phyloP scores from a whole-genome alignment of 2,113 vertebrate genomes.

The Pseudorasbora parva region DNA sequence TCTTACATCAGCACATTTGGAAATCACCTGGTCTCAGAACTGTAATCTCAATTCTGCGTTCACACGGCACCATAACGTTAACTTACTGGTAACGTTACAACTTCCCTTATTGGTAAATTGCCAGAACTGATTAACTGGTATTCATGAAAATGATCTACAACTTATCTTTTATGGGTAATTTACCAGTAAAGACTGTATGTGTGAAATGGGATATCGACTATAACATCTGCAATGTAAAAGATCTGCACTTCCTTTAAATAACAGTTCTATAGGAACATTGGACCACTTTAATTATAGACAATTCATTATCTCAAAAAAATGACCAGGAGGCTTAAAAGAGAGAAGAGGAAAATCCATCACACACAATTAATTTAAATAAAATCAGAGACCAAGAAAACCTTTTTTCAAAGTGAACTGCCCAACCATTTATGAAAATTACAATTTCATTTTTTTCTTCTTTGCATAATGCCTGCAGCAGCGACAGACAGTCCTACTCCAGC shows the following conservation, averaged over 20 bases:
- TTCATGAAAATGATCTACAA: too few species aligned
- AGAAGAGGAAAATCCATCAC: conserved; percentile 47
- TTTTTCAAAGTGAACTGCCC: conserved; percentile 9
- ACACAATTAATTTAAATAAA: conserved; percentile 23
- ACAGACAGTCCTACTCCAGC: conserved; percentile 37
- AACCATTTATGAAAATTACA: conserved; percentile 40
- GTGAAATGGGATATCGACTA: background rate
- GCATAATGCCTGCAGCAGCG: conserved; percentile 46
- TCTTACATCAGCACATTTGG: too few species aligned
- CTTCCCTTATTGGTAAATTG: too few species aligned
- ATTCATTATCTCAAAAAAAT: conserved; percentile 67
- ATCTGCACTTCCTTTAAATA: too few species aligned
- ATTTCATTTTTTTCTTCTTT: conserved; percentile 7
- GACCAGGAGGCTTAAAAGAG: conserved; percentile 7
- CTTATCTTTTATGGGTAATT: too few species aligned
- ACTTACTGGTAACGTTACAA: too few species aligned
- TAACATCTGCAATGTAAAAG: conserved; percentile 30
- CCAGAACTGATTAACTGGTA: too few species aligned
- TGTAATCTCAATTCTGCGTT: too few species aligned
- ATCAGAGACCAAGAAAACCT: background rate
- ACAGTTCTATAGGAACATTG: conserved; percentile 45
- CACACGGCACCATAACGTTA: too few species aligned
- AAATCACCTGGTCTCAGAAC: too few species aligned
- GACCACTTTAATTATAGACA: conserved; percentile 70
- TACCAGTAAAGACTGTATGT: too few species aligned